Conservation (phyloP, 2,113 vertebrate species). For the Neomonachus schauinslandi region DNA sequence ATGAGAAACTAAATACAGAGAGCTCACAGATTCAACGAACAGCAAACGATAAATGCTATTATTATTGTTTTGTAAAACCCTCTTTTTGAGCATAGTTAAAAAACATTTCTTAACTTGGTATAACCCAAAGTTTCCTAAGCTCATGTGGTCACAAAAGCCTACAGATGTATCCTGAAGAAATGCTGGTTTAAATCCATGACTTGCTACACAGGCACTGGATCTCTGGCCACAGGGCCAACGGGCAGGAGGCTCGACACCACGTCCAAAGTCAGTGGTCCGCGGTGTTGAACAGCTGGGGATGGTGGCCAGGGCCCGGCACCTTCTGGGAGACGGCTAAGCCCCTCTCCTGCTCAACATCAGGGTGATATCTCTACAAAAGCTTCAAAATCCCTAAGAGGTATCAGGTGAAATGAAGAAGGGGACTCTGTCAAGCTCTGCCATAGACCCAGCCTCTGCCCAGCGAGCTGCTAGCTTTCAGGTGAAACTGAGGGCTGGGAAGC, state of each 20-base stretch:
- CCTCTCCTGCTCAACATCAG: not conserved
- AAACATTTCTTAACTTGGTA: not conserved
- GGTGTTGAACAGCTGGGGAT: rapidly evolving
- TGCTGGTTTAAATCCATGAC: not conserved
- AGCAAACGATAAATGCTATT: not conserved
- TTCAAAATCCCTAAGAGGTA: not conserved
- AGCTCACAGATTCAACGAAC: not conserved
- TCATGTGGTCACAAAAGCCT: not conserved
- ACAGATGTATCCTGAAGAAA: not conserved
- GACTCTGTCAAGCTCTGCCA: not conserved
- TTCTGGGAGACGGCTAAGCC: not conserved
- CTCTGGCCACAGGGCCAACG: not conserved
- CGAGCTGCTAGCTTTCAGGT: not conserved
- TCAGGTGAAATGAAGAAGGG: not conserved
- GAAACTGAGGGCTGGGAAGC: not conserved
- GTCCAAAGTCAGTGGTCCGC: not conserved
- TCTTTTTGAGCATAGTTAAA: not conserved
- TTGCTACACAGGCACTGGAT: not conserved
- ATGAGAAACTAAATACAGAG: not conserved
- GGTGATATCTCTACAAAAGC: not conserved
- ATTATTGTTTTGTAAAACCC: not conserved
- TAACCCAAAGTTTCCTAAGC: not conserved
- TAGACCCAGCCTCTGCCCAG: not conserved
- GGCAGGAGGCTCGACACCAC: not conserved
- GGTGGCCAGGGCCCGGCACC: not conserved